These are phyloP conservation scores for Operophtera brumata DNA, from an alignment of 2,888 invertebrate species.

Conservation along the genomic window DNA sequence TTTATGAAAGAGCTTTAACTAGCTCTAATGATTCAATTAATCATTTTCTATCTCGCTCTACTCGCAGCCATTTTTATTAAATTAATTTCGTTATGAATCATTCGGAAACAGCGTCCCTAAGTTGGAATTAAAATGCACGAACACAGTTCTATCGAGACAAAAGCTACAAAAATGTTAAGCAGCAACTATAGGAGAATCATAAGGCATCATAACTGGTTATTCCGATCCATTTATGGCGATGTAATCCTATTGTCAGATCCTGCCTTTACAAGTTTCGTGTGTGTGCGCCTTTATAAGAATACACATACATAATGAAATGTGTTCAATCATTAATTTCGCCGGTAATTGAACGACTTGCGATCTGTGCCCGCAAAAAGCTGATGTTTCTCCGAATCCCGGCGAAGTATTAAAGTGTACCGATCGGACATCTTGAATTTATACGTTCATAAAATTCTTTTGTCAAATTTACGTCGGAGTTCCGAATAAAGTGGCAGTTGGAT, in stretches of 20 bases:
- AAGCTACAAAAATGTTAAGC: conserved; percentile 71
- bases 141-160: conserved; percentile 71
- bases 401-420: conserved; percentile 61
- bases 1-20: conserved; percentile 11
- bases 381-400: conserved; percentile 65
- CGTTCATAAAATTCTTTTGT: conserved; percentile 79
- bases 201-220: conserved; percentile 76
- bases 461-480: conserved; percentile 74
- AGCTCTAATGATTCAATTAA: conserved; percentile 26
- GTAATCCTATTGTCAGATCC: conserved; percentile 72
- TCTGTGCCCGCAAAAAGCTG: conserved; percentile 61
- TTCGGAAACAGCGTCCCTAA: conserved; percentile 43
- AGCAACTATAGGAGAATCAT: conserved; percentile 58
- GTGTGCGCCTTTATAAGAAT: conserved; percentile 41
- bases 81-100: conserved; percentile 26
- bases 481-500: conserved; percentile 61
- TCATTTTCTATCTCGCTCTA: conserved; percentile 20
- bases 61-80: conserved; percentile 10
- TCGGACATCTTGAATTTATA: conserved; percentile 72
- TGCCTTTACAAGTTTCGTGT: conserved; percentile 33
- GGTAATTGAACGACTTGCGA: conserved; percentile 75
- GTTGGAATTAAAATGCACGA: conserved; percentile 73
- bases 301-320: conserved; percentile 62
- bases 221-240: conserved; percentile 68
- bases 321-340: conserved; percentile 78